These are phyloP conservation scores for Nansenia antarctica DNA, from an alignment of 2,113 vertebrate genomes.

Conservation along the genomic window DNA sequence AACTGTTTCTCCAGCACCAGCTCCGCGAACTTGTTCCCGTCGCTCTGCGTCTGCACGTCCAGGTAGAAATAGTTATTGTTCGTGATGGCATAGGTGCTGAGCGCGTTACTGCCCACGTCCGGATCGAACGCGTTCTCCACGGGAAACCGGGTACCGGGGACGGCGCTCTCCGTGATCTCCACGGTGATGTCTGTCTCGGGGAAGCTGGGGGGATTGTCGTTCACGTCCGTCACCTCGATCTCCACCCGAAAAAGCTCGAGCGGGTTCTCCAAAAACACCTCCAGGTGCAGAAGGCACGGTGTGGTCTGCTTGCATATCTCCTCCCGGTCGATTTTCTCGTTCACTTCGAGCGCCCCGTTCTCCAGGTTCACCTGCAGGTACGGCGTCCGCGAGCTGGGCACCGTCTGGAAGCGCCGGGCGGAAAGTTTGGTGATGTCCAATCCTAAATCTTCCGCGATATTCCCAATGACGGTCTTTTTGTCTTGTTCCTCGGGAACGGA, in stretches of 20 bases:
- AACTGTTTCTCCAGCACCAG: conserved; percentile 92
- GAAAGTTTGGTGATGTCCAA: conserved; percentile 98
- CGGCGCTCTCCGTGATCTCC: conserved; percentile 97
- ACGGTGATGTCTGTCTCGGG: conserved; percentile 93
- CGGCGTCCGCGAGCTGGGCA: conserved; percentile 90
- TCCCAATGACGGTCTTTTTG: conserved; percentile 94
- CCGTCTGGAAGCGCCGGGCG: conserved; percentile 91
- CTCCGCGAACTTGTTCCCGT: conserved; percentile 95
- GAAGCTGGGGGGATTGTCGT: conserved; percentile 94
- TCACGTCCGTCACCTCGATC: conserved; percentile 96
- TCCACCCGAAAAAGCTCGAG: conserved; percentile 96
- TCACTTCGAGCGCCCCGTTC: conserved; percentile 90
- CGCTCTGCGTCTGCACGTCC: conserved; percentile 95
- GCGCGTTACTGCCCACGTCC: conserved; percentile 94
- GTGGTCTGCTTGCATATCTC: conserved; percentile 91
- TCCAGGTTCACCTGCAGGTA: conserved; percentile 95
- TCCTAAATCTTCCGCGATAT: conserved; percentile 95
- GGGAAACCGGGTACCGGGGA: conserved; percentile 94
- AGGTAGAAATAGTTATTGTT: conserved; percentile 94
- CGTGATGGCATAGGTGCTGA: conserved; percentile 94
- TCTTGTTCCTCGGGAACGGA: conserved; percentile 94
- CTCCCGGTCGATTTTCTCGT: conserved; percentile 93
- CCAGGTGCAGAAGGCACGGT: conserved; percentile 89
- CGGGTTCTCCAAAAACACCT: conserved; percentile 96
- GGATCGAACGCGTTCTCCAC: conserved; percentile 97